Base-by-base conservation (phyloP, 2,113 vertebrate species). In the Perognathus longimembris region DNA sequence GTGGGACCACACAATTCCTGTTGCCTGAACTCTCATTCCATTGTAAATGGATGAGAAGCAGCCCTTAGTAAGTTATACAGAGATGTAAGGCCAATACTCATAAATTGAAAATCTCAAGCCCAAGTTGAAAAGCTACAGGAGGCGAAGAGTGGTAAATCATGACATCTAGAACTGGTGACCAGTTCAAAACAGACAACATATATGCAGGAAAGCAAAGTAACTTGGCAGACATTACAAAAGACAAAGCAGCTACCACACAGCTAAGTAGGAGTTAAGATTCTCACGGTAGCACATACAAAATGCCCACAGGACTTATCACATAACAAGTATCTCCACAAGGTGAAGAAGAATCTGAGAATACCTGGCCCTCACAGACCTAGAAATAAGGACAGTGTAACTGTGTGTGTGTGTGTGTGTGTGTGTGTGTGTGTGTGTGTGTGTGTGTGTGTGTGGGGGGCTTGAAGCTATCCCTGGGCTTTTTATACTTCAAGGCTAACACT, bases 151-250 rank as follows among this genome's bases (percentile, higher is more conserved):
- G 34, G 50, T 78, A 90, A 85, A 80, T 67, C 10, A 85, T 36
- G 85, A 66, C 30, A 26, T 54, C 24, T 63, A 73, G 63, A 94
- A 87, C 59, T 67, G 80, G 69, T 38, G 75, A 86, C 22, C 66
- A 75, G 85, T 88, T 74, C 40, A 66, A 92, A 92, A 74, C 42
- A 90, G 78, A 95, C 61, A 91, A 92, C 69, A 69, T 64, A 95
- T 40, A 78, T 59, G 64, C 38, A 85, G 3, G 17, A 86, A 89
- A 67, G 66, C 71, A 94, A 92, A 82, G 7, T 61, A 42, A 38
- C 11, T 61, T 54, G 64, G 30, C 69, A 92, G 89, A 21, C 14
- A 17, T 78, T 71, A 18, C 36, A 84, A 94, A 93, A 85, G 54
- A 92, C 95, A 88, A 93, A 71, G 71, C 11, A 86, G 17, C 40